Evolutionary conservation across 2,113 vertebrate genomes (phyloP), one percentile per base, ranked within the genome.

Genomic region (Charadrius vociferus): DNA sequence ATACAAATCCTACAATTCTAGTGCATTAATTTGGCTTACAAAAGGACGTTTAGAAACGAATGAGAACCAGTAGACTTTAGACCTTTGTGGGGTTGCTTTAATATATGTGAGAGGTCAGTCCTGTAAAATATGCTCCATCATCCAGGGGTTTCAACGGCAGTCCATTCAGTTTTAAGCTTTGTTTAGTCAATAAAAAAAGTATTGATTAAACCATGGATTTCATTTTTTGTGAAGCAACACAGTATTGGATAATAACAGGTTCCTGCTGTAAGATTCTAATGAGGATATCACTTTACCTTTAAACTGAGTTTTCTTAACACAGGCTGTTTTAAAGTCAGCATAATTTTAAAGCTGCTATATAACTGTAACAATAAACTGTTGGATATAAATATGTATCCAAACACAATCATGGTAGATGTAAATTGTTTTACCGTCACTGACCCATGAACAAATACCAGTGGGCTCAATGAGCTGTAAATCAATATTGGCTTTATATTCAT

Each of bases 401-500:
- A 70, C 27, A 84, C 43, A 81, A 80, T 72, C 77, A 49, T 14
- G 43, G 39, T 81, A 86, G 41, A 80, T 24, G 47, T 68, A 95
- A 93, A 56, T 81, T 50, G 63, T 45, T 88, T 82, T 92, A 66
- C 17, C 1, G 0, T 53, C 65, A 94, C 75, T 95, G 80, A 77
- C n/a, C 32, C 71, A 72, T 74, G 88, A 84, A 84, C 74, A 75
- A 71, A 95, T 65, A 87, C 16, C 32, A 84, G 53, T 79, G 65
- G 90, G 21, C 34, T 91, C 86, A 93, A 65, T 88, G 70, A 89
- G 16, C 26, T 84, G 14, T 89, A 53, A 84, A 16, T 96, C 84
- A 90, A 37, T 88, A 93, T 92, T 95, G 86, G 53, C 56, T 93
- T 97, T 94, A 75, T 82, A 74, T 45, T 45, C 14, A 71, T 89